Evolutionary conservation across 2,113 vertebrate species (phyloP), one percentile per base, ranked within the genome.

Genomic region (Rattus norvegicus): DNA sequence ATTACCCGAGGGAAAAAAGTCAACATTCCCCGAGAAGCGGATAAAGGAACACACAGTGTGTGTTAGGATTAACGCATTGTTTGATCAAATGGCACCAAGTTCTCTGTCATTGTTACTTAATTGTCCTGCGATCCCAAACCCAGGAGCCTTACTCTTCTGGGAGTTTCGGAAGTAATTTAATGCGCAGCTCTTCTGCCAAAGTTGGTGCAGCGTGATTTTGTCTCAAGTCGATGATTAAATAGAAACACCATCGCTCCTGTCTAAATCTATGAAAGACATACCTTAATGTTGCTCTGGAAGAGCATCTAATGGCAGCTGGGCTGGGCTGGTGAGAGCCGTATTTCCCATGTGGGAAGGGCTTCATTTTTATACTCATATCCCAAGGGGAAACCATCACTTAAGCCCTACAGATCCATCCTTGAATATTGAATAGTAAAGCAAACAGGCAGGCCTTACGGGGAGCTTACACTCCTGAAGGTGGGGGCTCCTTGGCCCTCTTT

Each of bases 261-360:
- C 97, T 83, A 95, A 93, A 91, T 94, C 95, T 80, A 47, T 7
- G 83, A 95, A 97, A 92, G 94, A 90, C 12, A 1, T 43, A 84
- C 59, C 67, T 67, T 92, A 87, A 90, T 77, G 89, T 85, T 95
- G 83, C 88, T 95, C 76, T 56, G 92, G 70, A 90, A 88, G 92
- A 81, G 28, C 43, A 3, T 81, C 90, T 75, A 47, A 83, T 79
- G 43, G 88, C 65, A 77, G 86, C 85, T 12, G 33, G 19, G n/a
- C 11, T 30, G 59, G 61, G 65, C 92, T 43, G 43, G 88, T 24
- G 69, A 93, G 88, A 86, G 47, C 12, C 33, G 89, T 9, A 12
- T 85, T 87, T 93, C 92, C 92, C 79, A 17, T 4, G 16, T 65
- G 81, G 88, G 61, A 61, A 81, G 20, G 54, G 59, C 79, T 88